These are phyloP conservation scores for Ascaphus truei DNA, from an alignment of 2,113 vertebrate genomes.

Conservation along the genomic window DNA sequence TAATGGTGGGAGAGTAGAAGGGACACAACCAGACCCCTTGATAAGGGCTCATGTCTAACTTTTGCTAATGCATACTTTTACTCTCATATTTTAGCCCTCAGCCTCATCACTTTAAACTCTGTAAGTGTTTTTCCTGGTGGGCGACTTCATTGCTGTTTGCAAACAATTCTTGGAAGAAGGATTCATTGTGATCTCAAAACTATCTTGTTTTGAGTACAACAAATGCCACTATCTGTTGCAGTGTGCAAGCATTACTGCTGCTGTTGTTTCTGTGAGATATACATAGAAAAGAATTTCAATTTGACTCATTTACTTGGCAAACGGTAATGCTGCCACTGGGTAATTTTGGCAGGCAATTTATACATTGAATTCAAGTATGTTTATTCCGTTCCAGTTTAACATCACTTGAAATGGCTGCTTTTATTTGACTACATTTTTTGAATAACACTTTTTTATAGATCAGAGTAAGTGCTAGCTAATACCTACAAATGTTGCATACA, in stretches of 20 bases:
- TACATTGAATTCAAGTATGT: slow-evolving; percentile 21
- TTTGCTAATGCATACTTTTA: no score
- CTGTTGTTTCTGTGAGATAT: slow-evolving; percentile 18
- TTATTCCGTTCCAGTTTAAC: slow-evolving; percentile 9
- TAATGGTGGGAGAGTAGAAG: no score
- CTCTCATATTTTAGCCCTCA: no score
- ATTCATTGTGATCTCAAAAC: slow-evolving; percentile 5
- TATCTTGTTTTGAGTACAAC: slow-evolving; percentile 23
- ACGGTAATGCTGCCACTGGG: slow-evolving; percentile 12
- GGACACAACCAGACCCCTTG: no score
- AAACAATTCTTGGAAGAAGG: neutral
- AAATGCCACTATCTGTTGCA: slow-evolving; percentile 7
- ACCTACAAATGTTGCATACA: no score
- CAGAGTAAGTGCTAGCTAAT: no score
- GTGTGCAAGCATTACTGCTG: slow-evolving; percentile 6
- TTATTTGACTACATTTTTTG: no score
- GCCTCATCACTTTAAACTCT: no score
- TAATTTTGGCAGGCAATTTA: slow-evolving; percentile 22
- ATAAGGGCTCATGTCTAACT: no score
- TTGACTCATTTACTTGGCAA: slow-evolving; percentile 28
- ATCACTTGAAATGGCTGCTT: neutral
- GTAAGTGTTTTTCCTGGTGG: no score
- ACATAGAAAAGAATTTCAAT: slow-evolving; percentile 23
- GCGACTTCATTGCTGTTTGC: no score
- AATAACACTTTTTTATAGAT: no score